Conservation (phyloP, 2,888 invertebrate species). For the Athetis lepigone region DNA sequence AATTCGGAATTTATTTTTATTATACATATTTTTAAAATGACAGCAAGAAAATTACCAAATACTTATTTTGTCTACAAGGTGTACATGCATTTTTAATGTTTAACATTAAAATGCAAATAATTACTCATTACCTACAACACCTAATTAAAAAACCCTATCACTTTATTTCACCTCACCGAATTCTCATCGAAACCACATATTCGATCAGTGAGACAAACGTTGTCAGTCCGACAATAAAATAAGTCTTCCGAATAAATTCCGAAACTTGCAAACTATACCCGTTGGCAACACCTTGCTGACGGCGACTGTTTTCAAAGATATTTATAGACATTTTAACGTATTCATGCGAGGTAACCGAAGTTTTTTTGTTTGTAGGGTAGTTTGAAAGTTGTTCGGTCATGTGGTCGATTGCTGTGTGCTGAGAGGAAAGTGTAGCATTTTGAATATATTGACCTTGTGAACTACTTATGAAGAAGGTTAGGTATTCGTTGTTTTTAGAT, state of each 20-base stretch:
- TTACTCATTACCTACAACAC: no score
- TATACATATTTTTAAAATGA: no score
- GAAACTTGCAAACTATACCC: slow-evolving; percentile 58
- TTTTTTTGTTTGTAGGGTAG: slow-evolving; percentile 33
- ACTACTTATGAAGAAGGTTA: slow-evolving; percentile 4
- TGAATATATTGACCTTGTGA: not conserved
- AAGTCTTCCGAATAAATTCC: slow-evolving; percentile 54
- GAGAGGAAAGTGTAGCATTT: not conserved
- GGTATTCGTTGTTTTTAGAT: no score
- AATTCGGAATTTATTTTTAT: no score
- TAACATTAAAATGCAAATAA: no score
- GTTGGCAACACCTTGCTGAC: slow-evolving; percentile 60
- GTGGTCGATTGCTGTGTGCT: slow-evolving; percentile 6
- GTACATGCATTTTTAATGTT: no score
- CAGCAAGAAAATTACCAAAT: no score
- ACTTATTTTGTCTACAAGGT: no score
- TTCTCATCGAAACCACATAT: not conserved
- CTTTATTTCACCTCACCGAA: not conserved
- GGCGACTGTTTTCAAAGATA: slow-evolving; percentile 50
- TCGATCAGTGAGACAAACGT: slow-evolving; percentile 29
- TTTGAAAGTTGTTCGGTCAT: slow-evolving; percentile 29
- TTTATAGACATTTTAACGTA: slow-evolving; percentile 59
- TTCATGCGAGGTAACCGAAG: slow-evolving; percentile 48
- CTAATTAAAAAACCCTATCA: no score
- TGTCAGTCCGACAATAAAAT: slow-evolving; percentile 39